phyloP scores from a whole-genome alignment of 2,797 vertebrate genomes.

The Enoplosus armatus region DNA sequence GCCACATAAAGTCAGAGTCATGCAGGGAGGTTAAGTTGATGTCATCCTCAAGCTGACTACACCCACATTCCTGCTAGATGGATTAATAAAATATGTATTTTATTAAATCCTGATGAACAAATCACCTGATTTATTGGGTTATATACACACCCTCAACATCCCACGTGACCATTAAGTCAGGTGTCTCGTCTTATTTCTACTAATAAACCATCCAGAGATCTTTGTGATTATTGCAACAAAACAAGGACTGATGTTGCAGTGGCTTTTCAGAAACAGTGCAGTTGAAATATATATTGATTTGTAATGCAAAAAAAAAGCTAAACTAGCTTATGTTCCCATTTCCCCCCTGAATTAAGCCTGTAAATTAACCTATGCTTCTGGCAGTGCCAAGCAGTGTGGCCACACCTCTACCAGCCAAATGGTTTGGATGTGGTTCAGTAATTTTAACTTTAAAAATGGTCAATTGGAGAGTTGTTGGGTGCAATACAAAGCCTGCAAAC shows the following conservation, averaged over 20 bases:
- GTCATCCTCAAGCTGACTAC: slow-evolving; percentile 25
- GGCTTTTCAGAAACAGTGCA: no score
- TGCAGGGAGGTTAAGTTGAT: slow-evolving; percentile 9
- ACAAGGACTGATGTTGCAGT: neutral
- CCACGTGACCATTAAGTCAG: slow-evolving; percentile 2
- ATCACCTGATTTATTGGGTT: slow-evolving; percentile 5
- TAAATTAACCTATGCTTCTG: neutral
- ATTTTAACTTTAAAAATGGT: neutral
- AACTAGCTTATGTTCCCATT: neutral
- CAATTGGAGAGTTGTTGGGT: neutral
- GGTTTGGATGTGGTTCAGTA: neutral
- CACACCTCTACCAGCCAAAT: neutral
- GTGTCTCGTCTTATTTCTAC: neutral
- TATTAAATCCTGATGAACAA: neutral
- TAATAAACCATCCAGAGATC: neutral
- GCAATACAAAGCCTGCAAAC: neutral
- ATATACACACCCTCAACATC: neutral
- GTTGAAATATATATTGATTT: no score
- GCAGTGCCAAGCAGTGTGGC: neutral
- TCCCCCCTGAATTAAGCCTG: neutral
- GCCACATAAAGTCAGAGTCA: neutral
- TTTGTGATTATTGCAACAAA: neutral
- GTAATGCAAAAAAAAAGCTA: no score
- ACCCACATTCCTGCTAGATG: slow-evolving; percentile 33
- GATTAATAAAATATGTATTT: slow-evolving; percentile 31